Evolutionary conservation across 2,888 invertebrate species (phyloP).

Genomic region (Polydrusus cervinus): DNA sequence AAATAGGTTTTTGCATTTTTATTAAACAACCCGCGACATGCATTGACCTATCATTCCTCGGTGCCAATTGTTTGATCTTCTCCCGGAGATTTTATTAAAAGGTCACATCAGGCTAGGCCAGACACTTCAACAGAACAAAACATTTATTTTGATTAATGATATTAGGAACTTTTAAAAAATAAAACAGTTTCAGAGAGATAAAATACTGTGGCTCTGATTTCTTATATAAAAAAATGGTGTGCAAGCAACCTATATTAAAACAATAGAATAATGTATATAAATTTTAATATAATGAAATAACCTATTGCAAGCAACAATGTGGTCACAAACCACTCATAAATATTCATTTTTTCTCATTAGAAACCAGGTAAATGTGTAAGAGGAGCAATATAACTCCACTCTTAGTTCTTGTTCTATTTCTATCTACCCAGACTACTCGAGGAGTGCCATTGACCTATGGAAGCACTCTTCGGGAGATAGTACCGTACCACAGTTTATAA

Average conservation of each 20-base stretch:
- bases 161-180: too few species aligned
- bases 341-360: constrained; percentile 7
- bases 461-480: constrained; percentile 39
- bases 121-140: too few species aligned
- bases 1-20: too few species aligned
- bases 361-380: constrained; percentile 21
- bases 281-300: not conserved
- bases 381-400: constrained; percentile 8
- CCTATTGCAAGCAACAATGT: constrained; percentile 1
- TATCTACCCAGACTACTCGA: constrained; percentile 10
- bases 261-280: not conserved
- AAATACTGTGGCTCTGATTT: too few species aligned
- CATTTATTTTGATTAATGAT: too few species aligned
- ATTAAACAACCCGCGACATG: too few species aligned
- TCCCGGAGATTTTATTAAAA: too few species aligned
- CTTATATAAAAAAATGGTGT: too few species aligned
- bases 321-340: not conserved
- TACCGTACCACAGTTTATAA: constrained; percentile 42
- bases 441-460: constrained; percentile 48
- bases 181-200: too few species aligned
- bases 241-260: not conserved
- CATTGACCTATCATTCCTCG: too few species aligned
- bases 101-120: too few species aligned
- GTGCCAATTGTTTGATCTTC: too few species aligned
- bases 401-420: constrained; percentile 46